Conservation (phyloP, 2,797 vertebrate species). For the Amblyraja radiata region DNA sequence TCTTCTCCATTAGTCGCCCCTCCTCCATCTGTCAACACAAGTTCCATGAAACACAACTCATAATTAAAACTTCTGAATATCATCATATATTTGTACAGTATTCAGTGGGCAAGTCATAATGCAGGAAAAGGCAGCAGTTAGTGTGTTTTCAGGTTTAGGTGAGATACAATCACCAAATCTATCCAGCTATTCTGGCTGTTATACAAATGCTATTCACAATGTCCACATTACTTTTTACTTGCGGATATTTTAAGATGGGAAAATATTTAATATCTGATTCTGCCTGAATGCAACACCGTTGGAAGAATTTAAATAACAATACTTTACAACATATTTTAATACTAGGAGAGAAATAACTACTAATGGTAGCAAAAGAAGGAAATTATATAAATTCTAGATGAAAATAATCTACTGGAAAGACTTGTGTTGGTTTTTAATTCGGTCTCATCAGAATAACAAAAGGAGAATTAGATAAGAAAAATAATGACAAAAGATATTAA, state of each 20-base stretch:
- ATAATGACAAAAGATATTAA: neutral
- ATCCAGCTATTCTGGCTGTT: neutral
- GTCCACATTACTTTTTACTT: neutral
- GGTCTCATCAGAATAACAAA: neutral
- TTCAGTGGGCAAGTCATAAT: neutral
- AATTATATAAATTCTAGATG: neutral
- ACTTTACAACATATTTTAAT: neutral
- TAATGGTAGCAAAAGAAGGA: neutral
- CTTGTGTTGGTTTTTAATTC: neutral
- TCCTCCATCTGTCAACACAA: neutral
- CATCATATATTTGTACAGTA: neutral
- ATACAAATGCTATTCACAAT: neutral
- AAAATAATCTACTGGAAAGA: too few species aligned
- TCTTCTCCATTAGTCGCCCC: too few species aligned
- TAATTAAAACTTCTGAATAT: neutral
- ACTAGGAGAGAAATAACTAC: neutral
- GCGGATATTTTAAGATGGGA: neutral
- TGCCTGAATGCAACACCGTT: neutral
- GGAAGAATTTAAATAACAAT: neutral
- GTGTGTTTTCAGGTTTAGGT: neutral
- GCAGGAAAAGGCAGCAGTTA: neutral
- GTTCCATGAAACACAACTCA: neutral
- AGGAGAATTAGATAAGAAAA: neutral
- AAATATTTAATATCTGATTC: neutral
- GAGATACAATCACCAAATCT: neutral